These are phyloP conservation scores for Notamacropus eugenii DNA, from an alignment of 2,797 vertebrate genomes.

Conservation along the genomic window DNA sequence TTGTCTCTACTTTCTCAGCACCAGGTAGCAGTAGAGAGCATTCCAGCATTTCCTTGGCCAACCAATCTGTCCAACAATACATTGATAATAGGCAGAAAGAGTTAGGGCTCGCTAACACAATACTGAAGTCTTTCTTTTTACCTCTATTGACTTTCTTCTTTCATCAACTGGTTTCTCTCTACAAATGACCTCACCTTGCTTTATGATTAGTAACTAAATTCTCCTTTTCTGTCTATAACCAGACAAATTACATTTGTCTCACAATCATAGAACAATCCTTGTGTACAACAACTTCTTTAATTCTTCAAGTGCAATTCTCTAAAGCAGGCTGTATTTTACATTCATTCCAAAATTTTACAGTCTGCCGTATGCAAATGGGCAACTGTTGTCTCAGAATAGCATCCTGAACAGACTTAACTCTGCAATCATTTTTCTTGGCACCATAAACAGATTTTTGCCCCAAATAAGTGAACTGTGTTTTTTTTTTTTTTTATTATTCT, in stretches of 20 bases:
- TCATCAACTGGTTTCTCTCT: background rate
- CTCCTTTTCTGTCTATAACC: background rate
- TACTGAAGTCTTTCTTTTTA: background rate
- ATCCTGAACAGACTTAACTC: background rate
- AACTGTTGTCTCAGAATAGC: background rate
- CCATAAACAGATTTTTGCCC: background rate
- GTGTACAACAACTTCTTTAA: background rate
- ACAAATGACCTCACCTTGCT: background rate
- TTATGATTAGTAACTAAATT: background rate
- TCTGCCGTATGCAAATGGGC: background rate
- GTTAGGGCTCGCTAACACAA: background rate
- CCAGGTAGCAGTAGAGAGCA: background rate
- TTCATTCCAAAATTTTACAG: background rate
- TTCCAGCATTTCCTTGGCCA: background rate
- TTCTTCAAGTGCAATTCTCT: background rate
- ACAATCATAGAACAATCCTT: background rate
- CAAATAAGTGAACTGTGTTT: background rate
- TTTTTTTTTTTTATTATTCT: background rate
- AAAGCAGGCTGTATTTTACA: background rate
- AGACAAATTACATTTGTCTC: background rate
- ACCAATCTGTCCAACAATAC: background rate
- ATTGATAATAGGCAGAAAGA: background rate
- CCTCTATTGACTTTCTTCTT: background rate
- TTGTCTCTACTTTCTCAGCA: background rate
- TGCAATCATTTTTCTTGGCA: background rate